These are phyloP conservation scores for Sinopyrophorus schimmeli DNA, from an alignment of 2,888 invertebrate genomes.

Conservation along the genomic window DNA sequence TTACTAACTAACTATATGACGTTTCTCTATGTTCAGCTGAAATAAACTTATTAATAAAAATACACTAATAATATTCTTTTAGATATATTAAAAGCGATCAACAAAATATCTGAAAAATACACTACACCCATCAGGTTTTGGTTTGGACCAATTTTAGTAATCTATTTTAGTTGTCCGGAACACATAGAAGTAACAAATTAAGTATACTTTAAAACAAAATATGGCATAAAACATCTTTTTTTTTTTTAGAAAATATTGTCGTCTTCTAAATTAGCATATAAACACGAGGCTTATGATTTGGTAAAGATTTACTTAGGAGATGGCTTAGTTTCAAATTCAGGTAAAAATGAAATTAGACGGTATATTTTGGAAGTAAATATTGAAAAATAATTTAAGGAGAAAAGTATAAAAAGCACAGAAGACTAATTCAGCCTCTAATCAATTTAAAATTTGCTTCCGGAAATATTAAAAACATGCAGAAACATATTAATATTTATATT, in stretches of 20 bases:
- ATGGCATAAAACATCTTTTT: too few relatives aligned
- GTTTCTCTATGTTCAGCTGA: neutral
- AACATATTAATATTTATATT: slow-evolving; percentile 14
- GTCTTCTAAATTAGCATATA: slow-evolving; percentile 15
- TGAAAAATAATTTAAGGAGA: slow-evolving; percentile 13
- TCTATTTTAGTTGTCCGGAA: slow-evolving; percentile 13
- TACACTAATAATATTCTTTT: too few relatives aligned
- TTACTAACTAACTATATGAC: too few relatives aligned
- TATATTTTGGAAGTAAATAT: too few relatives aligned
- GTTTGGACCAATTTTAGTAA: slow-evolving; percentile 15
- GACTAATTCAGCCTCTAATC: slow-evolving; percentile 20
- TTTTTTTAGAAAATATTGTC: slow-evolving; percentile 24
- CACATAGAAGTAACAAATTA: slow-evolving; percentile 19
- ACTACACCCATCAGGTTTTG: slow-evolving; percentile 14
- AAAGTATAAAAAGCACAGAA: slow-evolving; percentile 21
- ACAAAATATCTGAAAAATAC: neutral
- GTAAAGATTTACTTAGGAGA: slow-evolving; percentile 21
- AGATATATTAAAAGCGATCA: slow-evolving; percentile 12
- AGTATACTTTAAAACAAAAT: slow-evolving; percentile 4
- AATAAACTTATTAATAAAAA: too few relatives aligned
- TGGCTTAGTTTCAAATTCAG: slow-evolving; percentile 18
- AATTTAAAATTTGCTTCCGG: slow-evolving; percentile 15
- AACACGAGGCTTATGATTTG: slow-evolving; percentile 18
- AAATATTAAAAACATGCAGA: slow-evolving; percentile 14
- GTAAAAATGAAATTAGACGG: too few relatives aligned